Conservation (phyloP, 2,113 vertebrate species). For the Phylloscopus trochilus region DNA sequence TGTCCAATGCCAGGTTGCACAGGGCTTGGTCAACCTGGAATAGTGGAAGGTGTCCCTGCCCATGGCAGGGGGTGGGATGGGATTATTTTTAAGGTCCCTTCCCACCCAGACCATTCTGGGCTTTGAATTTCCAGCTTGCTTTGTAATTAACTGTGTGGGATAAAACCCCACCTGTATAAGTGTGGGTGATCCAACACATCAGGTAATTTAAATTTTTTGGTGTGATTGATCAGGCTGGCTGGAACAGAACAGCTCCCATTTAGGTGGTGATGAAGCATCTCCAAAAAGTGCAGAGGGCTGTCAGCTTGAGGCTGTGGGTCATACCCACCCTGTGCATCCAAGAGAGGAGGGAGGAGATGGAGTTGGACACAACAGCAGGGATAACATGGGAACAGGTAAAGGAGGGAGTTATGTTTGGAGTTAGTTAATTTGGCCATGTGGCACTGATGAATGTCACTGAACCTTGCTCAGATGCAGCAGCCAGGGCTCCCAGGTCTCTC, state of each 20-base stretch:
- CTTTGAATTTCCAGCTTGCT: not conserved
- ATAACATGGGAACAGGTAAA: accelerated
- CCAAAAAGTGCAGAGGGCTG: not conserved
- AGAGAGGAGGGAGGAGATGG: not conserved
- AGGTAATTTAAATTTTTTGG: not conserved
- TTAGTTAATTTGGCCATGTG: not conserved
- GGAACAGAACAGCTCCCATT: not conserved
- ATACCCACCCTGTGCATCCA: accelerated
- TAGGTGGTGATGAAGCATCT: not conserved
- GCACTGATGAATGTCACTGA: not conserved
- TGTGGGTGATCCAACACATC: not conserved
- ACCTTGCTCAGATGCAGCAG: not conserved
- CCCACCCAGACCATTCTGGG: not conserved
- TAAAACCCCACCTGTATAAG: not conserved
- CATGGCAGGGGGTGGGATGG: accelerated
- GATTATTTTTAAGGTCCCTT: not conserved
- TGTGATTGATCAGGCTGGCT: not conserved
- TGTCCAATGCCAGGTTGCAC: accelerated
- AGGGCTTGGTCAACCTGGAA: accelerated
- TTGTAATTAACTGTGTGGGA: not conserved
- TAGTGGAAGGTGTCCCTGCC: accelerated
- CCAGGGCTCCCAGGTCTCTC: not conserved
- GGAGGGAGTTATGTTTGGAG: not conserved
- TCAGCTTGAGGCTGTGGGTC: not conserved
- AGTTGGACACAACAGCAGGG: not conserved